Percentiles rank a stretch among this genome's conserved stretches.
Evolutionary conservation across 2,797 vertebrate genomes (phyloP).

Genomic region (Geotrypetes seraphini): DNA sequence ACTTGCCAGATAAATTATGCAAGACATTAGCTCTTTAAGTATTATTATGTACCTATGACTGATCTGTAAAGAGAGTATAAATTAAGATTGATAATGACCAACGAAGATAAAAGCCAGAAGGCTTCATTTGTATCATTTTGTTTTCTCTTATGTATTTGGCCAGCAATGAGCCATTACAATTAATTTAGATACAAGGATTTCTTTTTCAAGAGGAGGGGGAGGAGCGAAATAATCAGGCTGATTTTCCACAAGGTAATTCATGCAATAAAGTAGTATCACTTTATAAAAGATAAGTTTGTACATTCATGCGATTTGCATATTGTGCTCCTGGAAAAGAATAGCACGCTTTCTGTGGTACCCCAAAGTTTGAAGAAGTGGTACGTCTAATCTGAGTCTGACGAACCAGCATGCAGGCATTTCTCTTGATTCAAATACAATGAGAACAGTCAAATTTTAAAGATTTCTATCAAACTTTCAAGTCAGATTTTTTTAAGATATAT

Average conservation of each 20-base stretch:
- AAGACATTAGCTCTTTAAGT: no score
- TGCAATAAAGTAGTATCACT: no score
- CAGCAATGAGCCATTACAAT: no score
- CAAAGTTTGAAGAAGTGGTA: constrained; percentile 16
- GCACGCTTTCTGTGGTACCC: constrained; percentile 16
- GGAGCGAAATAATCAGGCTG: no score
- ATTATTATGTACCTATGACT: no score
- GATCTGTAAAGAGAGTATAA: constrained; percentile 25
- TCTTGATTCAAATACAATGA: constrained; percentile 26
- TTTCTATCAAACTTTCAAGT: no score
- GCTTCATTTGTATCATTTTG: constrained; percentile 6
- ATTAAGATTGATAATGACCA: constrained; percentile 18
- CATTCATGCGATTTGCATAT: constrained; percentile 34
- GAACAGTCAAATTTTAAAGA: constrained; percentile 4
- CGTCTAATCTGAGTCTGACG: constrained; percentile 16
- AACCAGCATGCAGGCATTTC: neutral
- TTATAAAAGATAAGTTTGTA: constrained; percentile 36
- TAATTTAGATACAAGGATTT: no score
- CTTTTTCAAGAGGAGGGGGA: no score
- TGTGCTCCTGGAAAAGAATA: constrained; percentile 28
- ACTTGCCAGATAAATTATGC: no score
- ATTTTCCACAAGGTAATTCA: no score
- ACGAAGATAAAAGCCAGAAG: no score
- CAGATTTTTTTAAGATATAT: no score
- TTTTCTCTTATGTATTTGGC: neutral